Percentiles rank a stretch among this genome's conserved stretches.
Evolutionary conservation across 2,888 invertebrate species (phyloP).

Genomic region (Dione juno): DNA sequence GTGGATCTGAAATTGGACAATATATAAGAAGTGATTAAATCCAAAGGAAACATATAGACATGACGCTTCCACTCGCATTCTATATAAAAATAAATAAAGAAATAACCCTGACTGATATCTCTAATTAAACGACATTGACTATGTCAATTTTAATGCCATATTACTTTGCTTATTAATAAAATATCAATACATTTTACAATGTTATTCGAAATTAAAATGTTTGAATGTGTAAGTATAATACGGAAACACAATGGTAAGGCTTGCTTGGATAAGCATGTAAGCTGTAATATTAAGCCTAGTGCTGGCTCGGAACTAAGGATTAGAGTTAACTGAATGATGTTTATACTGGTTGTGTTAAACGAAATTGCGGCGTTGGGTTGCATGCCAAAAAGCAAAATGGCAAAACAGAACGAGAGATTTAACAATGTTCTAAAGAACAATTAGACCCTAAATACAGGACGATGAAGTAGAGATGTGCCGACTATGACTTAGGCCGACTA

Average conservation of each 20-base stretch:
- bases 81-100: neutral
- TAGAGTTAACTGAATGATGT: neutral
- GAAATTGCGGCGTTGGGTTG: neutral
- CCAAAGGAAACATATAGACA: neutral
- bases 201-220: neutral
- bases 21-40: neutral
- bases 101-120: constrained; percentile 4
- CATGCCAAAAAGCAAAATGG: neutral
- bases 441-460: neutral
- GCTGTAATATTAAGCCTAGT: constrained; percentile 1
- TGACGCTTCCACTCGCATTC: neutral
- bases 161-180: neutral
- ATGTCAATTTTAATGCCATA: neutral
- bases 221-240: neutral
- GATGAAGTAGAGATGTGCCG: too few relatives aligned
- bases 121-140: neutral
- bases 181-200: neutral
- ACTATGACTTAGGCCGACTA: too few relatives aligned
- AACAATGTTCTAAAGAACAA: neutral
- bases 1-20: neutral
- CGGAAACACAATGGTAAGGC: neutral
- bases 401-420: neutral
- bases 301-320: neutral
- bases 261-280: neutral
- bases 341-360: neutral